Base-by-base conservation (phyloP, 2,113 vertebrate genomes). In the Neofelis nebulosa region DNA sequence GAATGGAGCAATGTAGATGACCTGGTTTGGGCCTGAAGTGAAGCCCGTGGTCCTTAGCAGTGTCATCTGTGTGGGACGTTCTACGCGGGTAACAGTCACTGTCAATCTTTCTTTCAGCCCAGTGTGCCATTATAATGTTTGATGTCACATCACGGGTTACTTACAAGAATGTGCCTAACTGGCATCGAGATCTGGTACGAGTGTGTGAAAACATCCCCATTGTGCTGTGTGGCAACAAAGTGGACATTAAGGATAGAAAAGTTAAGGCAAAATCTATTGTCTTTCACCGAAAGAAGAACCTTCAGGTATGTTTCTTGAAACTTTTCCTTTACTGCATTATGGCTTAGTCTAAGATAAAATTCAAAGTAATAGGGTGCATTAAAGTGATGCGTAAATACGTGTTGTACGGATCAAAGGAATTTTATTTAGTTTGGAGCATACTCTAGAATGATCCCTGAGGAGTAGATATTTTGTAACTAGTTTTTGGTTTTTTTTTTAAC, bases 191-290 rank as follows among this genome's bases (percentile, higher is more conserved):
- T 91, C 98, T 99, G 99, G 99, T 99, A 96, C 99, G 99, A 78
- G 99, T 99, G 93, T 99, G 99, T 97, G 99, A 99, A 98, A 99
- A 99, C 98, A 99, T 99, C 99, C 99, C 99, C 96, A 99, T 99
- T 94, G 99, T 99, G 97, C 98, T 99, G 89, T 99, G 99, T 86
- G 99, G 99, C 98, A 99, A 99, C 99, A 99, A 99, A 98, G 99
- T 99, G 98, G 99, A 99, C 98, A 99, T 99, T 97, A 99, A 99
- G 98, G 99, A 99, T 98, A 99, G 99, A 98, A 99, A 99, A 99
- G 99, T 99, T 92, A 99, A 99, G 99, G 99, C 99, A 95, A 99
- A 99, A 98, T 99, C 99, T 91, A 99, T 99, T 9, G 99, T 99
- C 92, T 99, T 99, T 98, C 99, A 99, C 98, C 99, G 99, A 98